Evolutionary conservation across 2,888 invertebrate species (phyloP), one percentile per base, ranked within the genome.

Genomic region (Podotricha telesiphe): DNA sequence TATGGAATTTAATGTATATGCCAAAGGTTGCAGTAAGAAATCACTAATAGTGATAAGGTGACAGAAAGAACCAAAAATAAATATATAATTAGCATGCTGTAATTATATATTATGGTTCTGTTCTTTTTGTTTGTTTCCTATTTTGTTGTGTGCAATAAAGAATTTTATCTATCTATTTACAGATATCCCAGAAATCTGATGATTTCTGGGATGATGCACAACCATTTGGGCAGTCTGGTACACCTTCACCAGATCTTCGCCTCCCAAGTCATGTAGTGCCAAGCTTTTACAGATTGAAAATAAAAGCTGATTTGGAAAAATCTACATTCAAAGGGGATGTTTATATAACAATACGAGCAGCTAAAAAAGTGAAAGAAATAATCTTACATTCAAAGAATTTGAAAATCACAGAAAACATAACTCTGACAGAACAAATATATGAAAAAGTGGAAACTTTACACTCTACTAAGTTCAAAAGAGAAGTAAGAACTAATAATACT

Each of bases 231-330:
- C 83, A 81, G 69, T 74, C 79, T 1, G 78, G 74, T 20, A 56
- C 75, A 17, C 85, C 85, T 0, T 83, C 89, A 5, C 80, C 83
- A 7, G 86, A 92, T 74, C 82, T 91, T 0, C 78, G 91, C 34
- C 86, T 95, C 11, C 94, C 94, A 15, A 81, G 84, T 1, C 80
- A 86, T 1, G 81, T 95, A 6, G 79, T 83, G 28, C 96, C 96
- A 7, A 87, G 84, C 62, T 89, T 87, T 65, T 96, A 96, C 78
- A 87, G 94, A 61, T 84, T 96, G 2, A 88, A 93, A 68, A 78
- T 96, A 13, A 89, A 84, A 74, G 93, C 94, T 0, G 88, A 94
- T 74, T 84, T 95, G 42, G 87, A 89, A 8, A 86, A 86, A 42
- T 86, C 88, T 1, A 82, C 77, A 37, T 93, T 92, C 67, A 85